These are phyloP conservation scores for Notolepis coatsorum DNA, from an alignment of 2,797 vertebrate genomes.

Conservation along the genomic window DNA sequence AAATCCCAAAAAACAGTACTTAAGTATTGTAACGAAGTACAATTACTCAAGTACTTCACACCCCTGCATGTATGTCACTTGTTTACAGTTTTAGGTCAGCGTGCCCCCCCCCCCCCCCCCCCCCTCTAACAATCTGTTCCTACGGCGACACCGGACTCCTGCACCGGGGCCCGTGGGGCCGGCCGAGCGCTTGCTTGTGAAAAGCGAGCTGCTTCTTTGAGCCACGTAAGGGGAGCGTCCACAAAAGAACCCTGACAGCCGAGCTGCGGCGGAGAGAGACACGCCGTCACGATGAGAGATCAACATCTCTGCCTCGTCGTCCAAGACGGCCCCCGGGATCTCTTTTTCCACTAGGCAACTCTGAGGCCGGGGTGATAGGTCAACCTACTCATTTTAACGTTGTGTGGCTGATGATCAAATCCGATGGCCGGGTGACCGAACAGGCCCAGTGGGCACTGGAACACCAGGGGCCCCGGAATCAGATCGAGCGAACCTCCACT, in stretches of 20 bases:
- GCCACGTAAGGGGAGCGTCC: conserved; percentile 41
- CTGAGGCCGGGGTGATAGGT: no score
- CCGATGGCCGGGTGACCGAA: no score
- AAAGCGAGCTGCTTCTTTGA: conserved; percentile 62
- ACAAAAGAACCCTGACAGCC: conserved; percentile 63
- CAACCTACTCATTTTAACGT: no score
- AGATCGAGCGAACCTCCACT: no score
- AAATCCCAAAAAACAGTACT: no score
- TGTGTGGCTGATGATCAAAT: no score
- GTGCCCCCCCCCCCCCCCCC: background rate
- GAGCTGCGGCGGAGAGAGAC: conserved; percentile 42
- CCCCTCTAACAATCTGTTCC: conserved; percentile 4
- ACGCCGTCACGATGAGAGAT: conserved; percentile 37
- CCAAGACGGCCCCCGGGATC: no score
- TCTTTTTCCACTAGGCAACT: no score
- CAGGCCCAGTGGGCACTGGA: no score
- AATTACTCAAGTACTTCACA: no score
- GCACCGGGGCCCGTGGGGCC: conserved; percentile 20
- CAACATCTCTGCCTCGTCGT: conserved; percentile 45
- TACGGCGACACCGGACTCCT: conserved; percentile 52
- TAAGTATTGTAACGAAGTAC: no score
- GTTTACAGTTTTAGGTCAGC: background rate
- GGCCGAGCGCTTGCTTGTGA: conserved; percentile 56
- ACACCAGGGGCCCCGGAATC: no score
- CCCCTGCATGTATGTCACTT: conserved; percentile 1